phyloP scores from a whole-genome alignment of 2,888 invertebrate species.

The Homarus gammarus region DNA sequence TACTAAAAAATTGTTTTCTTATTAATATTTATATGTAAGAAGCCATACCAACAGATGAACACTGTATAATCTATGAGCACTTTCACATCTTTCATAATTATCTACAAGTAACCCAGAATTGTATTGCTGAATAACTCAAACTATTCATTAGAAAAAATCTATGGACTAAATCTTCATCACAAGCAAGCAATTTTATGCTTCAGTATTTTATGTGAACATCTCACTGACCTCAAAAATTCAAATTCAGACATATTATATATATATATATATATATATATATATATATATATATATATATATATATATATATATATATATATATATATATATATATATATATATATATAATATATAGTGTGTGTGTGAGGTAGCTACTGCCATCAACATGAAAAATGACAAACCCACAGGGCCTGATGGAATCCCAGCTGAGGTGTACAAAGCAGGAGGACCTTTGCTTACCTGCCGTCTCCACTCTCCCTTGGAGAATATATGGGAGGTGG shows the following conservation, averaged over 20 bases:
- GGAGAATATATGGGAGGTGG: no score
- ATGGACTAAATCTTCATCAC: not conserved
- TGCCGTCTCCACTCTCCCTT: no score
- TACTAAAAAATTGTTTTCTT: constrained; percentile 23
- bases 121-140: constrained; percentile 13
- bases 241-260: not conserved
- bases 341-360: no score
- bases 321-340: no score
- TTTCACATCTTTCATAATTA: not conserved
- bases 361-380: no score
- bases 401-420: no score
- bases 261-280: no score
- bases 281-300: no score
- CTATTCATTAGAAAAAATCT: not conserved
- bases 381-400: no score
- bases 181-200: not conserved
- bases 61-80: constrained; percentile 42
- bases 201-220: not conserved
- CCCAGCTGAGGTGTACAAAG: no score
- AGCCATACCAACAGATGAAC: constrained; percentile 30
- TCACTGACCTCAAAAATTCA: not conserved
- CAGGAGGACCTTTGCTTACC: no score
- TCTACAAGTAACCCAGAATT: constrained; percentile 12
- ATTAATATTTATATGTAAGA: constrained; percentile 36
- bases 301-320: no score